Base-by-base conservation (phyloP, 1,140 invertebrate genomes). In the Halictus rubicundus region DNA sequence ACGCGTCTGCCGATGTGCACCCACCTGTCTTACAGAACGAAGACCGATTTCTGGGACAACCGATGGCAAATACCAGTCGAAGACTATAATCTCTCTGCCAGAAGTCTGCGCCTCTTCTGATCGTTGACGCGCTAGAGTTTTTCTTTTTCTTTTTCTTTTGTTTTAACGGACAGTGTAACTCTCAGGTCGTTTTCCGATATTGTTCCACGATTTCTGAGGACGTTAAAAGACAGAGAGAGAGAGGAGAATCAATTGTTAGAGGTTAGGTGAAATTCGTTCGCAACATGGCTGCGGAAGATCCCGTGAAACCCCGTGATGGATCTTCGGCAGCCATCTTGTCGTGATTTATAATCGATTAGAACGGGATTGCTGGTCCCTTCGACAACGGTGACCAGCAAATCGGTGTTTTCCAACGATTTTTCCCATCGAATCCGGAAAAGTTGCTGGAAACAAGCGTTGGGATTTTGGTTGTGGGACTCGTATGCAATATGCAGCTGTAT, bases 1-100 rank as follows among this genome's bases (percentile, higher is more conserved):
- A 90, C 91, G 27, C 94, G 93, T 88, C 87, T 96, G 32, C 94
- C 94, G n/a, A 93, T 94, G 77, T 96, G 96, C 81, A 78, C 88
- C 19, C 83, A 85, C 21, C 68, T 79, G 25, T 71, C 82, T 1
- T 63, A 82, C 21, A 88, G 80, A 71, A 86, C 78, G 9, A 89
- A 86, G 59, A 84, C 85, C 59, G 82, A 91, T 12, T 70, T 57
- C 9, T 92, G 86, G 85, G 88, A 88, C 21, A 88, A 80, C 6
- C 87, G 88, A 72, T 89, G 84, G 87, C 89, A 92, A 71, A 86
- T 93, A 68, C 92, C 92, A 7, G 73, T 86, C 12, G 92, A 93
- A 77, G 83, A 88, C 21, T 81, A 42, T 23, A 93, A 93, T 73
- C 68, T 92, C 42, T 93, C 91, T 12, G 89, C 91, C 8, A 88